Percentiles rank a stretch among this genome's conserved stretches.
Conservation (phyloP, 64 coral and sea anemone species). For the Hydrozoanthus tunicans region DNA sequence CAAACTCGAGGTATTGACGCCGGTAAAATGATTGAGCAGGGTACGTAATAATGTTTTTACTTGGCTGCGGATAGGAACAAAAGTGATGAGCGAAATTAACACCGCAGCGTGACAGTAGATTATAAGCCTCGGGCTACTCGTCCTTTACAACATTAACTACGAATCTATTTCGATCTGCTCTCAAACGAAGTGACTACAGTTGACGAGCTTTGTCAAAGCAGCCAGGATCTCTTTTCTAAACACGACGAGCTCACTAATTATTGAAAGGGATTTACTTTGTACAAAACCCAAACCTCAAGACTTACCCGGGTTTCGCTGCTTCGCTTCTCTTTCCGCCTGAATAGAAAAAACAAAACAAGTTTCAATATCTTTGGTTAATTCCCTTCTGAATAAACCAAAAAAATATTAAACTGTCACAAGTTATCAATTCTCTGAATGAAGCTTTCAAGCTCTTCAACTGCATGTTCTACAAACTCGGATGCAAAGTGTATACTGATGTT, state of each 20-base stretch:
- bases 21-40: not conserved
- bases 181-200: not conserved
- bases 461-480: not conserved
- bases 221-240: not conserved
- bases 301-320: constrained; percentile 39
- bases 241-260: not conserved
- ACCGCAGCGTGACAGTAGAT: not conserved
- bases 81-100: constrained; percentile 1
- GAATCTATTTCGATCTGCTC: not conserved
- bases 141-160: not conserved
- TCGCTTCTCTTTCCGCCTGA: constrained; percentile 39
- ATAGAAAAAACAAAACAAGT: constrained; percentile 1
- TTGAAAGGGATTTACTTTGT: not conserved
- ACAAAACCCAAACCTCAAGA: not conserved
- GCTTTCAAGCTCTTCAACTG: not conserved
- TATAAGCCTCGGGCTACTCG: not conserved
- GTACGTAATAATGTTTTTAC: not conserved
- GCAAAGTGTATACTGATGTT: not conserved
- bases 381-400: not conserved
- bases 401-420: not conserved
- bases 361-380: not conserved
- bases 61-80: not conserved
- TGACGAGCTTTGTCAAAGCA: not conserved
- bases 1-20: not conserved
- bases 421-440: not conserved